These are phyloP conservation scores for Leiothrix lutea DNA, from an alignment of 2,113 vertebrate species.

Conservation along the genomic window DNA sequence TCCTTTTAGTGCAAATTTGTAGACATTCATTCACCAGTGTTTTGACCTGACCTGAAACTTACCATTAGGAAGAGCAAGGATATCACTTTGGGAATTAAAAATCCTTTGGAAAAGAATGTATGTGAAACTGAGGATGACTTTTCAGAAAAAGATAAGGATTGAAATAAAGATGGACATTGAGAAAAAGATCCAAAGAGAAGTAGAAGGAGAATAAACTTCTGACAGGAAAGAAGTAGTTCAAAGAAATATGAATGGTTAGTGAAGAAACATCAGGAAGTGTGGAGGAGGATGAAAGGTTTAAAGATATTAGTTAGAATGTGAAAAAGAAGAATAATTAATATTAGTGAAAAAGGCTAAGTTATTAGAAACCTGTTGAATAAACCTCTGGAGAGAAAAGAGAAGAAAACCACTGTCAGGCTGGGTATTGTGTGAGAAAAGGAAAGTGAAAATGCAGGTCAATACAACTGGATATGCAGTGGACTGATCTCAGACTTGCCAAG, in stretches of 20 bases:
- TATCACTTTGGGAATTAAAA: not conserved
- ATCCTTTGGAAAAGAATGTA: not conserved
- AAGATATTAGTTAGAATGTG: not conserved
- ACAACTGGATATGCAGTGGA: not conserved
- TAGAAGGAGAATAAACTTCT: not conserved
- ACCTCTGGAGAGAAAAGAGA: not conserved
- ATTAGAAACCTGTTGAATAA: not conserved
- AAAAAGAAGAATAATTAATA: not conserved
- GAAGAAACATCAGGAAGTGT: not conserved
- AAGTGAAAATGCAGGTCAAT: not conserved
- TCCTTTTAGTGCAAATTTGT: not conserved
- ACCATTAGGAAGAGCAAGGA: not conserved
- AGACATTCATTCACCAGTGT: fast-evolving
- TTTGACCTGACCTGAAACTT: not conserved
- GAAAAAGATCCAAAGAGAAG: not conserved
- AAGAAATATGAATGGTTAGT: not conserved
- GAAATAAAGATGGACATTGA: not conserved
- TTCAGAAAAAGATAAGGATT: not conserved
- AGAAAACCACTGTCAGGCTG: not conserved
- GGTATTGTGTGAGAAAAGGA: not conserved
- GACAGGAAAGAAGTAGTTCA: not conserved
- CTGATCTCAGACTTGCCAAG: not conserved
- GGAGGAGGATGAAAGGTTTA: not conserved
- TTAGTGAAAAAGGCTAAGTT: not conserved
- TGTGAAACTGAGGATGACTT: not conserved